A percentile compares a stretch with the other conserved stretches of the same genome.
Evolutionary conservation across 2,113 vertebrate species (phyloP).

Genomic region (Synodontis membranacea): DNA sequence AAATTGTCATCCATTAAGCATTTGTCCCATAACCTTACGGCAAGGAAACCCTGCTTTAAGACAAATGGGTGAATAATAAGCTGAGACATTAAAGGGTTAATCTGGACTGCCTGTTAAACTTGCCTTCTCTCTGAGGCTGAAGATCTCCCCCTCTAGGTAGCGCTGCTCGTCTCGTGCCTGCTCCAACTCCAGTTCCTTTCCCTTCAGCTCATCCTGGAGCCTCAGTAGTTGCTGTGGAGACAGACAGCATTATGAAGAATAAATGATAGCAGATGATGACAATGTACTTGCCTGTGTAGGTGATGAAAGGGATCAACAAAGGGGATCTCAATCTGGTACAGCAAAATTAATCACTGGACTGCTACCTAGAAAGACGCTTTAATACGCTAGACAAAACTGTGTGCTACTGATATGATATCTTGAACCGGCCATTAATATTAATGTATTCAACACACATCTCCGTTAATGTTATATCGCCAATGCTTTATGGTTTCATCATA

Average conservation of each 20-base stretch:
- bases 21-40: background rate
- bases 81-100: background rate
- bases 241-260: constrained; percentile 33
- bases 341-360: background rate
- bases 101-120: background rate
- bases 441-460: background rate
- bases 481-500: background rate
- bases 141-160: constrained; percentile 66
- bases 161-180: constrained; percentile 85
- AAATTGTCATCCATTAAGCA: background rate
- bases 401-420: background rate
- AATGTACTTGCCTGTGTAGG: constrained; percentile 10
- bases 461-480: background rate
- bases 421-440: background rate
- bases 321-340: background rate
- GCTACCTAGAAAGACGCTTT: background rate
- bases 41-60: background rate
- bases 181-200: constrained; percentile 85
- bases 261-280: constrained; percentile 21
- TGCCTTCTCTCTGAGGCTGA: constrained; percentile 65
- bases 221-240: constrained; percentile 82
- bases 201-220: constrained; percentile 87
- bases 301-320: constrained; percentile 23
- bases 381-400: background rate
- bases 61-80: background rate